Evolutionary conservation across 2,113 vertebrate genomes (phyloP).

Genomic region (Talpa occidentalis): DNA sequence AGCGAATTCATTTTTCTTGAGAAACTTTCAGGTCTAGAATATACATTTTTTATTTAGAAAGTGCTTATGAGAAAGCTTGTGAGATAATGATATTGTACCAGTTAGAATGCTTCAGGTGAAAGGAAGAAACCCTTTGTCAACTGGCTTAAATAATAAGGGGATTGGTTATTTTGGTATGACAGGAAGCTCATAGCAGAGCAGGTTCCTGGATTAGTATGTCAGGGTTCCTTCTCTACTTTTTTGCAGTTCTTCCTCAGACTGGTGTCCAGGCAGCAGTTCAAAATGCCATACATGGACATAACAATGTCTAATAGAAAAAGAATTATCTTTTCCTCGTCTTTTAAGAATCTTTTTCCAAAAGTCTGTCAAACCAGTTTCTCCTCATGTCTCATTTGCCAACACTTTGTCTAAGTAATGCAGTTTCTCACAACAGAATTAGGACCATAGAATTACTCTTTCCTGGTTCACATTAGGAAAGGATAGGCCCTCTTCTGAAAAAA

Average conservation of each 20-base stretch:
- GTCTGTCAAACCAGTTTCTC: background rate
- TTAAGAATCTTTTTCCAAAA: constrained; percentile 45
- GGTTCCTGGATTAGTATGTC: background rate
- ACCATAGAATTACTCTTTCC: constrained; percentile 13
- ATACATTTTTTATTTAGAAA: constrained; percentile 4
- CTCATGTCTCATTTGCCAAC: background rate
- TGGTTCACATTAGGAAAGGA: background rate
- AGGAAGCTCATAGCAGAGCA: background rate
- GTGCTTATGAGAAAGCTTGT: background rate
- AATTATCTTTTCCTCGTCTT: background rate
- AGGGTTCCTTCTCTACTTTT: background rate
- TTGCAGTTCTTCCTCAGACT: background rate
- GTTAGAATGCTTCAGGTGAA: background rate
- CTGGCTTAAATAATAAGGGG: background rate
- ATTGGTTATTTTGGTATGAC: background rate
- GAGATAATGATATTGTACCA: background rate
- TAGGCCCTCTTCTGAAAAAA: background rate
- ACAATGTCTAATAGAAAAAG: background rate
- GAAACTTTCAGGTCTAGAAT: constrained; percentile 6
- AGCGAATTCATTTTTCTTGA: background rate
- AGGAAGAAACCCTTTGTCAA: background rate
- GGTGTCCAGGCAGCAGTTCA: background rate
- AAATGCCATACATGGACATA: background rate
- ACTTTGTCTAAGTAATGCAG: background rate
- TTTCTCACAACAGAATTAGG: background rate